A percentile compares a stretch with the other conserved stretches of the same genome.
Evolutionary conservation across 1,140 invertebrate genomes (phyloP).

Genomic region (Protaetia brevitarsis): DNA sequence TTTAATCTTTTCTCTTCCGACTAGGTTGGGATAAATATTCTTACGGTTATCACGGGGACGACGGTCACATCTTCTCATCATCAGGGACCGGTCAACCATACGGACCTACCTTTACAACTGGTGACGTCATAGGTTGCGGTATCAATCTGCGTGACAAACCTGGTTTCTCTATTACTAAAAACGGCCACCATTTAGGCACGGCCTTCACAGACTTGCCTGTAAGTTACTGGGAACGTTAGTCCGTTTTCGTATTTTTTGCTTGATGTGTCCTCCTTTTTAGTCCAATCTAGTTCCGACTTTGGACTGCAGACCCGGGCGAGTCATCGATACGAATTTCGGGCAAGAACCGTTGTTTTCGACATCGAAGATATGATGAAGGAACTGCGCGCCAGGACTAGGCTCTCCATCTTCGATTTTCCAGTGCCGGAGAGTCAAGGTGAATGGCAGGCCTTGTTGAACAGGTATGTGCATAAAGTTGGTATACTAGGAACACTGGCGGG

Average conservation of each 20-base stretch:
- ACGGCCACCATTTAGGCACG: constrained; percentile 94
- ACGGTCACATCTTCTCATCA: constrained; percentile 98
- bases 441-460: constrained; percentile 88
- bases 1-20: neutral
- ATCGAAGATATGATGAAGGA: constrained; percentile 97
- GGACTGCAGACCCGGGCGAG: constrained; percentile 98
- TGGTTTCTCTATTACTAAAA: constrained; percentile 99
- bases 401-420: constrained; percentile 83
- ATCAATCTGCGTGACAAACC: constrained; percentile 97
- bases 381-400: constrained; percentile 73
- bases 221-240: constrained; percentile 56
- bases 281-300: constrained; percentile 97
- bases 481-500: too few species aligned
- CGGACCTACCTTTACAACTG: constrained; percentile 98
- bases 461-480: too few species aligned
- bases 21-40: constrained; percentile 99
- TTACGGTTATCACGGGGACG: constrained; percentile 99
- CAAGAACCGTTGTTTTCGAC: constrained; percentile 94
- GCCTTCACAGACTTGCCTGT: constrained; percentile 95
- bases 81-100: constrained; percentile 95
- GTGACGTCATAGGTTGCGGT: constrained; percentile 96
- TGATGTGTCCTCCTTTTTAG: constrained; percentile 53
- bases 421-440: constrained; percentile 83
- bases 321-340: constrained; percentile 98
- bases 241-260: neutral